Percentiles rank a stretch among this genome's conserved stretches.
These are phyloP conservation scores for Drosophila siamana DNA, from an alignment of 2,888 invertebrate species.

Conservation along the genomic window DNA sequence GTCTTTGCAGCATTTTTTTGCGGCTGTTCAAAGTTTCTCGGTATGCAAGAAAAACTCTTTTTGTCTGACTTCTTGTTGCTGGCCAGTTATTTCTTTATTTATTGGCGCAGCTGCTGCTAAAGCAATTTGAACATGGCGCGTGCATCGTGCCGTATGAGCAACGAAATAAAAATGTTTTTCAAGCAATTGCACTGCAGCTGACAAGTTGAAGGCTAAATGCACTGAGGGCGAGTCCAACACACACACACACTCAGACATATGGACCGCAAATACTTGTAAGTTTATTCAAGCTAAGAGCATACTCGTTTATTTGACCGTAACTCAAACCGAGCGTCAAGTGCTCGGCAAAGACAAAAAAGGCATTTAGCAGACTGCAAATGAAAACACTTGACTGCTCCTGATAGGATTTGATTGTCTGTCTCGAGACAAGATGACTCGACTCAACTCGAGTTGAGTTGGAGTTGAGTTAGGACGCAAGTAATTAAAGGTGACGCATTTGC, in stretches of 20 bases:
- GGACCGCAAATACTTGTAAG: neutral
- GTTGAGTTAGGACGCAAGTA: conserved; percentile 38
- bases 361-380: conserved; percentile 30
- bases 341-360: conserved; percentile 36
- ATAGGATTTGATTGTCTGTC: conserved; percentile 18
- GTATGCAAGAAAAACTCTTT: conserved; percentile 5
- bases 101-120: conserved; percentile 23
- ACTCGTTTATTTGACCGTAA: conserved; percentile 48
- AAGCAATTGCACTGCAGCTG: conserved; percentile 39
- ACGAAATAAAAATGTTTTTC: conserved; percentile 36
- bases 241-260: neutral
- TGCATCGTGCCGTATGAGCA: conserved; percentile 59
- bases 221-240: neutral
- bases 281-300: conserved; percentile 9
- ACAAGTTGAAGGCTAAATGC: conserved; percentile 26
- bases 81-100: conserved; percentile 2
- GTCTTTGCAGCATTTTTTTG: neutral
- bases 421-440: neutral
- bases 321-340: conserved; percentile 40
- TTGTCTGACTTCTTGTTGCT: neutral
- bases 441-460: conserved; percentile 1
- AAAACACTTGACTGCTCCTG: conserved; percentile 58
- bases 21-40: neutral
- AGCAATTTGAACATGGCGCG: conserved; percentile 18
- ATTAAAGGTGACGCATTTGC: conserved; percentile 42